These are phyloP conservation scores for Simalia tracyae DNA, from an alignment of 2,797 vertebrate species.

Conservation along the genomic window DNA sequence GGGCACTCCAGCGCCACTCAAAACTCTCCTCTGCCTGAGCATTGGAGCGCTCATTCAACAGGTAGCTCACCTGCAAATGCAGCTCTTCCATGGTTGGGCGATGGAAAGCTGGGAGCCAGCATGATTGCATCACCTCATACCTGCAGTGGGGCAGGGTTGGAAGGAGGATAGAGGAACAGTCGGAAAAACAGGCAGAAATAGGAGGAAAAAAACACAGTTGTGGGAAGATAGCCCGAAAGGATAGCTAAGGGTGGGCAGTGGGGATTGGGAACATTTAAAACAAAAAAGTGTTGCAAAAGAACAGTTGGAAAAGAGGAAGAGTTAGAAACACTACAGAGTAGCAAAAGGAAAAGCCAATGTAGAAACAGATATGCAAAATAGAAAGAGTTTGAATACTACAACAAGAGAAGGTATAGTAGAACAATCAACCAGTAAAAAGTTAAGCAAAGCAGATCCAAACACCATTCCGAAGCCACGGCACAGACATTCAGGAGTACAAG, in stretches of 20 bases:
- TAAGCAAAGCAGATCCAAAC: background rate
- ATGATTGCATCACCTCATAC: conserved; percentile 95
- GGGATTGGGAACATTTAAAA: background rate
- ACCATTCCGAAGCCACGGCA: background rate
- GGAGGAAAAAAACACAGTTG: background rate
- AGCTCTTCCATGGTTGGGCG: conserved; percentile 87
- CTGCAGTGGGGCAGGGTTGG: conserved; percentile 63
- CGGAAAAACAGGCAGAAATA: conserved; percentile 23
- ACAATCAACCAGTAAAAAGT: background rate
- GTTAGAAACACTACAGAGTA: background rate
- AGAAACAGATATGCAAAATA: background rate
- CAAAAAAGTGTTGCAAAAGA: background rate
- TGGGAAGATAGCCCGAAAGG: conserved; percentile 10
- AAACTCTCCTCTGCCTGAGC: conserved; percentile 79
- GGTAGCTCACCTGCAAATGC: conserved; percentile 89
- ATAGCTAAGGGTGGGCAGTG: background rate
- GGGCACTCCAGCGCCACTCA: conserved; percentile 88
- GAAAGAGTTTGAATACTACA: background rate
- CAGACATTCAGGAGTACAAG: background rate
- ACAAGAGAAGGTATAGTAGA: background rate
- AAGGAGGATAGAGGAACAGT: conserved; percentile 34
- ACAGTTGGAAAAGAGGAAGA: background rate
- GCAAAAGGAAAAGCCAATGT: background rate
- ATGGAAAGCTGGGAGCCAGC: conserved; percentile 87
- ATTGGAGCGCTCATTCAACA: conserved; percentile 79